Percentiles rank a stretch among this genome's conserved stretches.
Evolutionary conservation across 23 tunicate species (phyloP).

Genomic region (Trididemnum miniatum): DNA sequence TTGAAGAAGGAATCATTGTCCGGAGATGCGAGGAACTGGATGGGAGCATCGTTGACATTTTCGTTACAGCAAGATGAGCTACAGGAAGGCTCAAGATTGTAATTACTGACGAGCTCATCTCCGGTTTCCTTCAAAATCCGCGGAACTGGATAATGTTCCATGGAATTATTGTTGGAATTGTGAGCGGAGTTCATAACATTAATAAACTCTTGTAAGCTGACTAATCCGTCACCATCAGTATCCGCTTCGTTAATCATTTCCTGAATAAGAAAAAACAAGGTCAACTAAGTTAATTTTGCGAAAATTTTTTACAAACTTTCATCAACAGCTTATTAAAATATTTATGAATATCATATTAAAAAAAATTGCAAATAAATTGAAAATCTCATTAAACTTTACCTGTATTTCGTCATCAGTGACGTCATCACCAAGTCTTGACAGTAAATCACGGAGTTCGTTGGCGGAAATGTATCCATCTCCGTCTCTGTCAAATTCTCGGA

Average conservation of each 20-base stretch:
- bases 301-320: not conserved
- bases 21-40: not conserved
- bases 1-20: not conserved
- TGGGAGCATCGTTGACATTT: not conserved
- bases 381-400: too few relatives aligned
- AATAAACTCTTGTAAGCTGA: constrained; percentile 61
- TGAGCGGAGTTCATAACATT: constrained; percentile 42
- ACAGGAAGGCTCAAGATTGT: not conserved
- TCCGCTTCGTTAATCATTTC: constrained; percentile 75
- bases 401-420: constrained; percentile 58
- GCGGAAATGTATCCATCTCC: constrained; percentile 77
- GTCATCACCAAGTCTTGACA: constrained; percentile 56
- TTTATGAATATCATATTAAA: too few relatives aligned
- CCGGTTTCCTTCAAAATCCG: constrained; percentile 13
- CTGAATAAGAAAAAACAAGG: constrained; percentile 24
- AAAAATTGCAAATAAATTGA: too few relatives aligned
- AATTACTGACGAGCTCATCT: not conserved
- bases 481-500: constrained; percentile 58
- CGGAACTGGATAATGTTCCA: constrained; percentile 2
- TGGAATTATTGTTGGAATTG: not conserved
- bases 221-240: constrained; percentile 66
- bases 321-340: too few relatives aligned
- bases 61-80: constrained; percentile 3
- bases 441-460: constrained; percentile 43
- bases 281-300: not conserved